A percentile compares a stretch with the other conserved stretches of the same genome.
Conservation (phyloP, 2,888 invertebrate genomes). For the Ormyrus rosae region DNA sequence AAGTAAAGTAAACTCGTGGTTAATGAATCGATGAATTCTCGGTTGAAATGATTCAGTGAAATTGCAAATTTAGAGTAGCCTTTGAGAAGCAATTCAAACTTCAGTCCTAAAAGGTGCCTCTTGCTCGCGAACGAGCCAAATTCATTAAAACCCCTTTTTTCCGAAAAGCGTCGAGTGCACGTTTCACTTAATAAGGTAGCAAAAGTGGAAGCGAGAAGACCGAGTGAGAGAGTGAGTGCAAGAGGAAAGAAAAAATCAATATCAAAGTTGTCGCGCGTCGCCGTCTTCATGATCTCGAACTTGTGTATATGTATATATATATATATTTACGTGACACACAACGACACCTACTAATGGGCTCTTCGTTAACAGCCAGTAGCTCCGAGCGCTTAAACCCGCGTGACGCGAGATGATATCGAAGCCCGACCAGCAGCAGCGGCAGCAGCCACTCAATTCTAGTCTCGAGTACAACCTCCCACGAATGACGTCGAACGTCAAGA, state of each 20-base stretch:
- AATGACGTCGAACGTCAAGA: slow-evolving; percentile 8
- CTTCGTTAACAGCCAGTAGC: neutral
- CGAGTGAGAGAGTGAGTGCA: neutral
- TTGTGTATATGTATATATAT: too few species aligned
- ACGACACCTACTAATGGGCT: neutral
- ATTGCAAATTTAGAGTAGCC: slow-evolving; percentile 18
- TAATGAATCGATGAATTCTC: neutral
- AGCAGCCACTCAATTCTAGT: slow-evolving; percentile 7
- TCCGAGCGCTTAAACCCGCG: slow-evolving; percentile 5
- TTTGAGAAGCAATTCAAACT: slow-evolving; percentile 2
- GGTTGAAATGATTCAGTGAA: slow-evolving; percentile 2
- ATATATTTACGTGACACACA: neutral
- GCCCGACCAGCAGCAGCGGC: neutral
- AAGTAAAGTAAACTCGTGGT: slow-evolving; percentile 17
- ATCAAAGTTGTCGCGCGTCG: neutral
- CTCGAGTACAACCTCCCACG: neutral
- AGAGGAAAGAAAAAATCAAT: slow-evolving; percentile 14
- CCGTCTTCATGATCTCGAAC: neutral
- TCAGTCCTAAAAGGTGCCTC: neutral
- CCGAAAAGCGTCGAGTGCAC: slow-evolving; percentile 14
- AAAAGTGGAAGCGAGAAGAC: neutral
- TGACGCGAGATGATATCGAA: neutral
- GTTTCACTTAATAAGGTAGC: slow-evolving; percentile 5
- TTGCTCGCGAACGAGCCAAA: neutral
- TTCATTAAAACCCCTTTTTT: slow-evolving; percentile 1